These are phyloP conservation scores for Trachymyrmex cornetzi DNA, from an alignment of 1,140 invertebrate species.

Conservation along the genomic window DNA sequence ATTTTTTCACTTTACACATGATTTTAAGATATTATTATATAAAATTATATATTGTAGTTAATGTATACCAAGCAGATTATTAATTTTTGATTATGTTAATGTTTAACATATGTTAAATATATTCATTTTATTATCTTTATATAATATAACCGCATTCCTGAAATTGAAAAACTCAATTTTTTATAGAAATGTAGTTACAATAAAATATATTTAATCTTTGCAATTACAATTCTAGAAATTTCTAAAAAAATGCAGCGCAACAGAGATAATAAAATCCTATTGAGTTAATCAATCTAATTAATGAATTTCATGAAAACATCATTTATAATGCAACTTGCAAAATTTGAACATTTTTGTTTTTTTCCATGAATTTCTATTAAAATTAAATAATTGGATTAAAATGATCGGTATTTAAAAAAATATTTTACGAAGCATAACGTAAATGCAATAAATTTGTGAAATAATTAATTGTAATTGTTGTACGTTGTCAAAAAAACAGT, in stretches of 20 bases:
- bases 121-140: not conserved
- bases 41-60: not conserved
- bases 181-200: not conserved
- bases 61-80: not conserved
- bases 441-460: not conserved
- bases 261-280: not conserved
- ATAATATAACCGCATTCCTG: not conserved
- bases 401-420: not conserved
- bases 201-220: not conserved
- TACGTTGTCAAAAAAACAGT: too few relatives aligned
- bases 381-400: not conserved
- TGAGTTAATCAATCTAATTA: not conserved
- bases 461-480: not conserved
- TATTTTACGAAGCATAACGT: not conserved
- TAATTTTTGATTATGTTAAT: not conserved
- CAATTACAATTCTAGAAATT: not conserved
- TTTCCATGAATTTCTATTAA: not conserved
- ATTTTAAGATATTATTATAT: not conserved
- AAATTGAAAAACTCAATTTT: not conserved
- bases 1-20: not conserved
- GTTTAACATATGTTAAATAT: not conserved
- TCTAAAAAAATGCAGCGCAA: not conserved
- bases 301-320: not conserved
- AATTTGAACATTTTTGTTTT: not conserved
- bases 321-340: not conserved